Evolutionary conservation across 2,888 invertebrate genomes (phyloP), one percentile per base, ranked within the genome.

Genomic region (Drosophila maculinotata): DNA sequence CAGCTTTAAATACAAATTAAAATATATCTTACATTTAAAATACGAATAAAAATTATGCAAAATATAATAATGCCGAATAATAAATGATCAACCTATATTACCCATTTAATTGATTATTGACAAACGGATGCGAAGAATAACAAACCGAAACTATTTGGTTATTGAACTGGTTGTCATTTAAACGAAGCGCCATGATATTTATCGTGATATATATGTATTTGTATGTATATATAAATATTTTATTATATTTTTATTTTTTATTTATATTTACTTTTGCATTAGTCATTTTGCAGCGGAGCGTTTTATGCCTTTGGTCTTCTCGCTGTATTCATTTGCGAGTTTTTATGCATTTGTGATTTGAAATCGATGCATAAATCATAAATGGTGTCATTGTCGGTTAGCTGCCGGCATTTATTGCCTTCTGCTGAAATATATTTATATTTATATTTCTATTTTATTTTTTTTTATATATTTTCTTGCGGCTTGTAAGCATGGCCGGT

Each of bases 351-450:
- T 76, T 60, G 72, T 65, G 76, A 72, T 76, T 81, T 82, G 68
- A 71, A 79, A 74, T 82, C 69, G 68, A 74, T 85, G 79, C 80
- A 85, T 87, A 79, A 87, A 87, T 83, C 87, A 76, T 79, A 73
- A 65, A 72, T 76, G 47, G 49, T 57, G 66, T 73, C 66, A 81
- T 79, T 81, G 79, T 81, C 79, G 71, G 54, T 72, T 57, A 38
- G 63, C 64, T 49, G 74, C 49, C 64, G 52, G 68, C 73, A 65
- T 53, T 69, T 52, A 35, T 62, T 35, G 49, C 35, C 54, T 26
- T 42, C 39, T 23, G 25, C 30, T 12, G n/a, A 28, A 28, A 12
- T 30, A 30, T 0, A 23, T 6, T 12, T 23, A 3, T 30, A 10
- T 9, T 25, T 10, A 3, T 9, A 10, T 15, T 12, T 25, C 12